Base-by-base conservation (phyloP, 2,113 vertebrate species). In the Datnioides undecimradiatus region DNA sequence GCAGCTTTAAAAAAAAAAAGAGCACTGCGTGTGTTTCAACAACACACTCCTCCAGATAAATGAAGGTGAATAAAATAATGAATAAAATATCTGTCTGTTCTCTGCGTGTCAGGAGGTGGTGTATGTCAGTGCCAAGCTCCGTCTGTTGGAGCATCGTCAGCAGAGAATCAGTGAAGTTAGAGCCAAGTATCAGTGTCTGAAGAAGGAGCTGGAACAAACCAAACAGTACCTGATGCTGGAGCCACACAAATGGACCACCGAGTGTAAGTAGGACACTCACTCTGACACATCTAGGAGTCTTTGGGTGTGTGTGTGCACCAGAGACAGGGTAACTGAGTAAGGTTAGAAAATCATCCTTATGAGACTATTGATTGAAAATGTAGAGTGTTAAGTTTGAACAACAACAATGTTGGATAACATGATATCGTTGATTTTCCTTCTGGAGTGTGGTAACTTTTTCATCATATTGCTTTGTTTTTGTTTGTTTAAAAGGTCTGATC, bases 171-270 rank as follows among this genome's bases (percentile, higher is more conserved):
- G 95, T 3, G 98, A 99, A 90, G 95, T 99, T 79, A 95, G 95
- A 75, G 96, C 97, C 88, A 98, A 96, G 90, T 99, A 99, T 0
- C 96, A 99, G 84, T 96, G 97, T 95, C 94, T 99, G 93, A 98
- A 96, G 96, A 97, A 96, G 84, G 98, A 99, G 91, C 94, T 99
- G 94, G 97, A 99, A 78, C 95, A 95, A 67, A 99, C 98, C 86
- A 99, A 99, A 68, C 97, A 98, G 88, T 93, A 97, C 79, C 91
- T 99, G 87, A 99, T 99, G 98, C 92, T 99, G 90, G 97, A 99
- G 79, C 97, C 98, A 31, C 96, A 97, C 88, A 98, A 97, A 63
- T 99, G 98, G 98, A 97, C 96, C 80, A 93, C 94, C 5, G 98
- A 99, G 93, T 99, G 98, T 99, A 95, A 97, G 97, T 19, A 25